Evolutionary conservation across 2,797 vertebrate genomes (phyloP).

Genomic region (Bovichtus diacanthus): DNA sequence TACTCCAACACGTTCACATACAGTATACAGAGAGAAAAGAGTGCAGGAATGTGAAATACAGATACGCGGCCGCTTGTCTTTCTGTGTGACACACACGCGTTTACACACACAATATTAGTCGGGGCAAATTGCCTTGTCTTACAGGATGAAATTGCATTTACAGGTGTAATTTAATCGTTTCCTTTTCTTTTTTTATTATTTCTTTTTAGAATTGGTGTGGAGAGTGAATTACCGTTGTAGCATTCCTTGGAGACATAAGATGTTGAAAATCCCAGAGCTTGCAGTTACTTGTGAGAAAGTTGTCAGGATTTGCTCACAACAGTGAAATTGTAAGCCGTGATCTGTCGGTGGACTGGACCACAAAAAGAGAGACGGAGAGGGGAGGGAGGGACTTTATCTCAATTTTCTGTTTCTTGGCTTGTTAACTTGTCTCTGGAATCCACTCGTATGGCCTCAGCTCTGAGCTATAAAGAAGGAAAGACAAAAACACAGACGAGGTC

Average conservation of each 20-base stretch:
- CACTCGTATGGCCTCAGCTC: constrained; percentile 48
- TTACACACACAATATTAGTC: constrained; percentile 42
- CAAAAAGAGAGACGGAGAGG: constrained; percentile 4
- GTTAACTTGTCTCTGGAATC: constrained; percentile 60
- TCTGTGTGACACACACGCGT: constrained; percentile 29
- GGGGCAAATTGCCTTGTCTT: constrained; percentile 64
- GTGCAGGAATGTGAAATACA: constrained; percentile 23
- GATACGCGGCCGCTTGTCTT: constrained; percentile 2
- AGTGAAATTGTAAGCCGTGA: constrained; percentile 50
- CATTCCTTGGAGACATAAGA: constrained; percentile 45
- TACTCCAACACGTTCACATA: constrained; percentile 31
- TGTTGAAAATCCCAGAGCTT: constrained; percentile 48
- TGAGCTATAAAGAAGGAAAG: constrained; percentile 46
- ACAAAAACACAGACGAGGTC: constrained; percentile 57
- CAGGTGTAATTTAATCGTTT: constrained; percentile 74
- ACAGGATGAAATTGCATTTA: constrained; percentile 69
- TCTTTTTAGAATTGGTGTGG: constrained; percentile 30
- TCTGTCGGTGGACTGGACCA: constrained; percentile 49
- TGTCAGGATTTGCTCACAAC: constrained; percentile 59
- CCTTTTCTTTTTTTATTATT: neutral
- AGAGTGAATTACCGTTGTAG: constrained; percentile 49
- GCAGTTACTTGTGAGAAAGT: constrained; percentile 53
- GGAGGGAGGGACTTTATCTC: constrained; percentile 55
- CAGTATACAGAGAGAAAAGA: constrained; percentile 22
- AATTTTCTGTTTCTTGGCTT: constrained; percentile 53